Evolutionary conservation across 2,113 vertebrate species (phyloP).

Genomic region (Cephalopholis sonnerati): DNA sequence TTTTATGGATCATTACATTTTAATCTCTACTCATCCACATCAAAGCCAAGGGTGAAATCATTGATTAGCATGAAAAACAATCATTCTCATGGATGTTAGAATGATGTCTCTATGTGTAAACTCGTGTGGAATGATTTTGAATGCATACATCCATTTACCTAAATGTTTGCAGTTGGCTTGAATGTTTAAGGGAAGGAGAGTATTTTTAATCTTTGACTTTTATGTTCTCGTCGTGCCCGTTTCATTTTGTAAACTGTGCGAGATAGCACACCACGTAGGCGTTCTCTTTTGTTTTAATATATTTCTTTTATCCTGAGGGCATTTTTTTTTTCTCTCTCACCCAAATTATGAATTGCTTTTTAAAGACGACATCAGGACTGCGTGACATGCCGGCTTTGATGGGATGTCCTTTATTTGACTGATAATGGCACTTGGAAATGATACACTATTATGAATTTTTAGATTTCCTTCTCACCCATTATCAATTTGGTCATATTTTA

Average conservation of each 20-base stretch:
- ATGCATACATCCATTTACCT: constrained; percentile 54
- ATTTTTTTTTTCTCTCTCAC: constrained; percentile 29
- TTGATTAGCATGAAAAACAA: constrained; percentile 71
- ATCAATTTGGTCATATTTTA: constrained; percentile 47
- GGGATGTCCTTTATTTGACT: constrained; percentile 25
- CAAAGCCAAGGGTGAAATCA: constrained; percentile 67
- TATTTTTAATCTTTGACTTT: constrained; percentile 40
- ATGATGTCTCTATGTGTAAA: constrained; percentile 57
- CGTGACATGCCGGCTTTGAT: background rate
- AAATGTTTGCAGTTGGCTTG: constrained; percentile 61
- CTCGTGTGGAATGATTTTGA: constrained; percentile 59
- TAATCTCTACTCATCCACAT: constrained; percentile 54
- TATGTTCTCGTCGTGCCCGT: constrained; percentile 37
- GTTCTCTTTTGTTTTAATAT: constrained; percentile 16
- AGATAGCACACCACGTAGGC: constrained; percentile 2
- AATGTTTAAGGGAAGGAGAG: constrained; percentile 66
- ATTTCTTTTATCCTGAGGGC: constrained; percentile 19
- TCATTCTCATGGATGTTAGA: constrained; percentile 66
- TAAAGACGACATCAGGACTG: constrained; percentile 34
- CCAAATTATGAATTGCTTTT: constrained; percentile 29
- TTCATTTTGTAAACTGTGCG: constrained; percentile 29
- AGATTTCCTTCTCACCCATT: constrained; percentile 21
- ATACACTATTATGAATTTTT: background rate
- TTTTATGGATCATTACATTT: constrained; percentile 72
- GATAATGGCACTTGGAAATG: constrained; percentile 36